A percentile compares a stretch with the other conserved stretches of the same genome.
These are phyloP conservation scores for Teleopsis dalmanni DNA, from an alignment of 1,140 invertebrate genomes.

Conservation along the genomic window DNA sequence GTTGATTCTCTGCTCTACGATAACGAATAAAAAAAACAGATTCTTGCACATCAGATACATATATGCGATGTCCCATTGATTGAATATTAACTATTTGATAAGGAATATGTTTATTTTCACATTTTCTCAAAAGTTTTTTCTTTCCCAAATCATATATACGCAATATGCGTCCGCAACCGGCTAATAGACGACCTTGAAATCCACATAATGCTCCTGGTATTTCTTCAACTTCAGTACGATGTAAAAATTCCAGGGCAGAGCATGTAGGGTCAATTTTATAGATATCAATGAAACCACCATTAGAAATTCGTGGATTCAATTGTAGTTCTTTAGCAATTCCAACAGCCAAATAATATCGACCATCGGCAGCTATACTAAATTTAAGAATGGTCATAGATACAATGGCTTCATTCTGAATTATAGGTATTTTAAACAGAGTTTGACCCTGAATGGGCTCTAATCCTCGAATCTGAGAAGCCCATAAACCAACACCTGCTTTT, in stretches of 20 bases:
- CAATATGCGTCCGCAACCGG: conserved; percentile 86
- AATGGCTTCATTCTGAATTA: conserved; percentile 96
- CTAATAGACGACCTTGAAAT: conserved; percentile 86
- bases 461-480: conserved; percentile 91
- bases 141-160: conserved; percentile 95
- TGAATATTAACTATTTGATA: conserved; percentile 91
- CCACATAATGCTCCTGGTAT: conserved; percentile 81
- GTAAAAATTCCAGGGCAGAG: conserved; percentile 79
- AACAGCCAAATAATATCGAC: conserved; percentile 48
- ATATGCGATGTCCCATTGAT: conserved; percentile 86
- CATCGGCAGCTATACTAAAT: conserved; percentile 38
- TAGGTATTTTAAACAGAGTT: conserved; percentile 68
- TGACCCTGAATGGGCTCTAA: conserved; percentile 80
- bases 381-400: conserved; percentile 65
- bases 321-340: conserved; percentile 88
- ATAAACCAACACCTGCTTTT: conserved; percentile 91
- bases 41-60: conserved; percentile 94
- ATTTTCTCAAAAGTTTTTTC: conserved; percentile 93
- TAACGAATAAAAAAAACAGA: conserved; percentile 95
- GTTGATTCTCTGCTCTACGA: conserved; percentile 90
- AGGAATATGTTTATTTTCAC: conserved; percentile 98
- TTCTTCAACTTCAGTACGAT: conserved; percentile 92
- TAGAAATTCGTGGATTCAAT: conserved; percentile 61
- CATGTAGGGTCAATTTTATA: conserved; percentile 59
- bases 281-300: conserved; percentile 31